These are phyloP conservation scores for Microcebus lehilahytsara DNA, from an alignment of 2,113 vertebrate genomes.

Conservation along the genomic window DNA sequence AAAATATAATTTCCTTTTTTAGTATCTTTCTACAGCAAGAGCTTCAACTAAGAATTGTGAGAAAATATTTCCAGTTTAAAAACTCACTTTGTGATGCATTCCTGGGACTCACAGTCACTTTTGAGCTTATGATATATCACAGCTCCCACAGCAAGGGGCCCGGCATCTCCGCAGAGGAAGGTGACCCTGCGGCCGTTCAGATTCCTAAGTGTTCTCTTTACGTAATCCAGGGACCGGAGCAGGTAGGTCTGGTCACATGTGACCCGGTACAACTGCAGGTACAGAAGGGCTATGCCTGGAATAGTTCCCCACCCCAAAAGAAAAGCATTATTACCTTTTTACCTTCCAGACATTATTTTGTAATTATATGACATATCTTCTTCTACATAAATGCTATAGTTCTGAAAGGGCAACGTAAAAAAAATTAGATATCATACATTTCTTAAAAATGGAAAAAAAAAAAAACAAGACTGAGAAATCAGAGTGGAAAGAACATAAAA, in stretches of 20 bases:
- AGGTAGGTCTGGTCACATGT: constrained; percentile 88
- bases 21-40: background rate
- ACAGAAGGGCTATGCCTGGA: constrained; percentile 94
- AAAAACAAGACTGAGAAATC: background rate
- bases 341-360: background rate
- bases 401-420: background rate
- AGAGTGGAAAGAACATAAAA: background rate
- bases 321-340: background rate
- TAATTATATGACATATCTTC: background rate
- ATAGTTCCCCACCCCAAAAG: background rate
- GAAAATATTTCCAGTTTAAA: background rate
- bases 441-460: background rate
- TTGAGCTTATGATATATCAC: constrained; percentile 93
- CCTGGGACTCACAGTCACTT: constrained; percentile 89
- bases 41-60: background rate
- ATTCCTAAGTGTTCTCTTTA: constrained; percentile 93
- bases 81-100: constrained; percentile 92
- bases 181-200: constrained; percentile 94
- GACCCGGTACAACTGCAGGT: constrained; percentile 92
- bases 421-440: background rate
- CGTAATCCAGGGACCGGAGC: constrained; percentile 93
- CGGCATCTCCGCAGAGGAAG: constrained; percentile 96
- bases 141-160: constrained; percentile 93
- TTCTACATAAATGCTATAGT: background rate
- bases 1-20: background rate